Evolutionary conservation across 1,140 invertebrate genomes (phyloP).

Genomic region (Drosophila pallidifrons): DNA sequence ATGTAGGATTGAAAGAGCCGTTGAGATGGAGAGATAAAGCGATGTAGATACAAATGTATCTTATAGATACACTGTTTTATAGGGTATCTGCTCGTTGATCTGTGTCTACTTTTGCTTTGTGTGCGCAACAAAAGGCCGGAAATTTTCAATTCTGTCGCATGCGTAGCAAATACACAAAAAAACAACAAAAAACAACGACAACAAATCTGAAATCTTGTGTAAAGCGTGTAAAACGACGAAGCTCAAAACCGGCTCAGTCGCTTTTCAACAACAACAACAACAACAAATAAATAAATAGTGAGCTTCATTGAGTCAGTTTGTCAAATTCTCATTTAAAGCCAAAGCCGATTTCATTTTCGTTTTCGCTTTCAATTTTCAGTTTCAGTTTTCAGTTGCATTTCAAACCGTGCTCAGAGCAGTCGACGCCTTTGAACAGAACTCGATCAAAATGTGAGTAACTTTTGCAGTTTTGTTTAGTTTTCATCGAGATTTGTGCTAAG

Average conservation of each 20-base stretch:
- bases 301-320: conserved; percentile 33
- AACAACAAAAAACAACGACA: conserved; percentile 6
- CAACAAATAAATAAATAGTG: neutral
- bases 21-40: neutral
- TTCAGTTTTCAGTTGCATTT: conserved; percentile 62
- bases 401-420: conserved; percentile 50
- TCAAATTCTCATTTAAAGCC: conserved; percentile 32
- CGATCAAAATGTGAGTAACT: conserved; percentile 19
- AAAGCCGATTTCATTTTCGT: conserved; percentile 45
- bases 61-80: no score
- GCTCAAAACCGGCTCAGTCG: conserved; percentile 56
- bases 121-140: conserved; percentile 68
- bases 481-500: neutral
- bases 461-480: neutral
- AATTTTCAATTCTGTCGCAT: conserved; percentile 71
- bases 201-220: conserved; percentile 44
- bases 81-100: neutral
- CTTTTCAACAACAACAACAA: conserved; percentile 43
- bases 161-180: conserved; percentile 31
- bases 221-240: conserved; percentile 47
- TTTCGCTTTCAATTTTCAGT: conserved; percentile 50
- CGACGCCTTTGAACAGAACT: neutral
- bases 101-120: neutral
- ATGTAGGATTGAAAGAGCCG: neutral
- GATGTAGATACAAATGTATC: neutral